Percentiles rank a stretch among this genome's conserved stretches.
Evolutionary conservation across 2,113 vertebrate species (phyloP).

Genomic region (Oryzias melastigma): DNA sequence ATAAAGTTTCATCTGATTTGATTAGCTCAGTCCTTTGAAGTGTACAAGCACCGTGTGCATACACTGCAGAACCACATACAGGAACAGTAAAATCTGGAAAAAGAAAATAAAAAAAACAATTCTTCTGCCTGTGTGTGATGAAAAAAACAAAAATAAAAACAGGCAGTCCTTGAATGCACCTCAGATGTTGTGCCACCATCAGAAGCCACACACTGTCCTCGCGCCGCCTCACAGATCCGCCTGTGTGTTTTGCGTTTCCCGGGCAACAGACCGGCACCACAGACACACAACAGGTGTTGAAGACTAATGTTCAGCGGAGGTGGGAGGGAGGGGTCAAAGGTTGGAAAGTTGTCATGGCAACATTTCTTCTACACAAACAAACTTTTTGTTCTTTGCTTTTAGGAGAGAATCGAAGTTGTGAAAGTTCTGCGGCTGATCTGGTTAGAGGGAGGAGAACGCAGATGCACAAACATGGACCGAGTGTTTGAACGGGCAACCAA

Average conservation of each 20-base stretch:
- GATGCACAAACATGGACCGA: constrained; percentile 1
- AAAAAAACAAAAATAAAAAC: constrained; percentile 16
- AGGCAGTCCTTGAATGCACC: constrained; percentile 48
- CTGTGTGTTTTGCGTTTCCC: constrained; percentile 50
- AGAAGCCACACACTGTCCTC: constrained; percentile 45
- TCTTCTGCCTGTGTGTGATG: no score
- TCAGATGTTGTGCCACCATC: constrained; percentile 50
- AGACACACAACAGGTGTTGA: constrained; percentile 64
- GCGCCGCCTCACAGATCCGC: constrained; percentile 39
- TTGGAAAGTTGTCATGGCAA: constrained; percentile 63
- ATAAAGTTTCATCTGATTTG: no score
- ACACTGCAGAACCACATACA: neutral
- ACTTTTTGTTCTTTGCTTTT: constrained; percentile 44
- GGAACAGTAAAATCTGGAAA: neutral
- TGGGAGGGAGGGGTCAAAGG: constrained; percentile 46
- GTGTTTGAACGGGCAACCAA: constrained; percentile 16
- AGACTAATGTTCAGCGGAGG: constrained; percentile 42
- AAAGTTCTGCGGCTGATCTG: constrained; percentile 7
- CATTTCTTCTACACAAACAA: constrained; percentile 56
- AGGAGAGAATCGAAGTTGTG: constrained; percentile 37
- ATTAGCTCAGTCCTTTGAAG: no score
- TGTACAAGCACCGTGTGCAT: neutral
- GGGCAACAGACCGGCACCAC: constrained; percentile 49
- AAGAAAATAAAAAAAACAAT: neutral
- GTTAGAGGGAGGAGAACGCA: constrained; percentile 15